Evolutionary conservation across 1,140 invertebrate species (phyloP).

Genomic region (Drosophila insularis): DNA sequence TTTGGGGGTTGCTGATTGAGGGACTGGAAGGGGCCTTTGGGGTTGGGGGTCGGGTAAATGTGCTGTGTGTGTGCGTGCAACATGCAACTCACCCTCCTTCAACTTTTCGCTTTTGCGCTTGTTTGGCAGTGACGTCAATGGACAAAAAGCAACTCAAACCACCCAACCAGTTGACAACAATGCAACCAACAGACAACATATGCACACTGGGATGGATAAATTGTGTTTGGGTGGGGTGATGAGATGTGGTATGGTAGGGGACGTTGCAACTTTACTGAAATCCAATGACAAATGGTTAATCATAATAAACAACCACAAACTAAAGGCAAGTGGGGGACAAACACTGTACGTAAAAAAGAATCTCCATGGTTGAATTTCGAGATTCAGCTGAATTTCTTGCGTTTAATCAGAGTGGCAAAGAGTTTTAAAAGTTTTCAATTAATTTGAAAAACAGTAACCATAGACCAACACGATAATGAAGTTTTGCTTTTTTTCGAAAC

Average conservation of each 20-base stretch:
- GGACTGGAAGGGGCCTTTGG: not conserved
- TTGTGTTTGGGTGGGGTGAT: not conserved
- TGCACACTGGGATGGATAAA: slow-evolving; percentile 4
- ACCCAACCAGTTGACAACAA: slow-evolving; percentile 55
- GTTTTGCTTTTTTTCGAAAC: no score
- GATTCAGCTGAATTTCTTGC: no score
- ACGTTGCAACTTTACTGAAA: slow-evolving; percentile 39
- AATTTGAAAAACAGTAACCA: no score
- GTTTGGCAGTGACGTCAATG: slow-evolving; percentile 66
- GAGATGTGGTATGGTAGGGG: no score
- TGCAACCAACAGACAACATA: slow-evolving; percentile 49
- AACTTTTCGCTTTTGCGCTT: not conserved
- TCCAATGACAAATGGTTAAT: slow-evolving; percentile 71
- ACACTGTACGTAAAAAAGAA: no score
- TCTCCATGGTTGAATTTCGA: no score
- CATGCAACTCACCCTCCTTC: slow-evolving; percentile 48
- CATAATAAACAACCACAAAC: slow-evolving; percentile 11
- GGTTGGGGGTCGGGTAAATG: slow-evolving; percentile 15
- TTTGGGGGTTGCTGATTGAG: slow-evolving; percentile 12
- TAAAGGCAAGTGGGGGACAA: no score
- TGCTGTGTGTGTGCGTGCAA: slow-evolving; percentile 67
- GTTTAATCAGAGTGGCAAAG: no score
- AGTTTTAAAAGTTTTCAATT: no score
- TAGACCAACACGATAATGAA: no score
- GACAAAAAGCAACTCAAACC: slow-evolving; percentile 40